Percentiles rank a stretch among this genome's conserved stretches.
These are phyloP conservation scores for Odontesthes bonariensis DNA, from an alignment of 2,113 vertebrate species.

Conservation along the genomic window DNA sequence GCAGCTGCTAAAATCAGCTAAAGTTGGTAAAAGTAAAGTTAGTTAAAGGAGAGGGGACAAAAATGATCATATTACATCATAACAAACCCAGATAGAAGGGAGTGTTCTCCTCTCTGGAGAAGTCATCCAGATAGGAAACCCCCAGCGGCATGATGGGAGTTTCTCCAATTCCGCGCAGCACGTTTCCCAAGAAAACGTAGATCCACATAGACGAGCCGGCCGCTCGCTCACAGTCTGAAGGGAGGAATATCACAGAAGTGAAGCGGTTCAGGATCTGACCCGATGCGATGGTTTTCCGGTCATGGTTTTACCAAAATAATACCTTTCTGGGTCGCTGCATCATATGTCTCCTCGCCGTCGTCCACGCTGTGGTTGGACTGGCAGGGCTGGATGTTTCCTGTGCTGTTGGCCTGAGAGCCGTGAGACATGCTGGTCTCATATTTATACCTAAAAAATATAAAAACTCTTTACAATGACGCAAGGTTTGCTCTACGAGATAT, in stretches of 20 bases:
- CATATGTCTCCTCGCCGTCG: not conserved
- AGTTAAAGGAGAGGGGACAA: too few relatives aligned
- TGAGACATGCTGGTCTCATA: slow-evolving; percentile 83
- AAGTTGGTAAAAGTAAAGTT: not conserved
- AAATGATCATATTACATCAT: too few relatives aligned
- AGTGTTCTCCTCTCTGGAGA: slow-evolving; percentile 88
- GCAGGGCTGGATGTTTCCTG: slow-evolving; percentile 73
- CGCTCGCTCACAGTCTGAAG: slow-evolving; percentile 88
- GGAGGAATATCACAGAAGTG: not conserved
- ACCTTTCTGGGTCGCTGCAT: slow-evolving; percentile 65
- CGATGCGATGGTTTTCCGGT: too few relatives aligned
- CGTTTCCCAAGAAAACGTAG: slow-evolving; percentile 93
- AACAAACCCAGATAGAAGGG: slow-evolving; percentile 92
- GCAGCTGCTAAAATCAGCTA: not conserved
- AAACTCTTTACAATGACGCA: too few relatives aligned
- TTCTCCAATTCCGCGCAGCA: slow-evolving; percentile 94
- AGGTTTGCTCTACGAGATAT: too few relatives aligned
- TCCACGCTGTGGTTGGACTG: slow-evolving; percentile 51
- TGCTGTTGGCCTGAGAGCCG: slow-evolving; percentile 57
- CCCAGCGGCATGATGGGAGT: slow-evolving; percentile 94
- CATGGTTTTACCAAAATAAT: not conserved
- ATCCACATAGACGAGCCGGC: slow-evolving; percentile 89
- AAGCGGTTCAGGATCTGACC: not conserved
- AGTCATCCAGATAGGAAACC: slow-evolving; percentile 94
- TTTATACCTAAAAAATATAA: too few relatives aligned